phyloP scores from a whole-genome alignment of 2,113 vertebrate genomes.

The Machaerirhynchus nigripectus region DNA sequence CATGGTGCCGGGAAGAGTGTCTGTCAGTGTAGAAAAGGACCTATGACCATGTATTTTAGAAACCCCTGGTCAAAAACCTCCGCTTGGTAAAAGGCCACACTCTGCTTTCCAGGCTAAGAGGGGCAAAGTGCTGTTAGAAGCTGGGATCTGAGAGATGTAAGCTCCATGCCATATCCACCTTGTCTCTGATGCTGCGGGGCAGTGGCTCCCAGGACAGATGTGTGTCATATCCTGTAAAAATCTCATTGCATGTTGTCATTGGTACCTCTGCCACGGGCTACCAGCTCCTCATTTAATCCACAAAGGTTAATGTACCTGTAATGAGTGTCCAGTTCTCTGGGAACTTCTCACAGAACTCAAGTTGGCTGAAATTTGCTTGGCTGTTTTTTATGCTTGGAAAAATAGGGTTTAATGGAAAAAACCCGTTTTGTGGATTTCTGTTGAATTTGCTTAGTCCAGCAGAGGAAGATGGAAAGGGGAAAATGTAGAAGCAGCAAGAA shows the following conservation, averaged over 20 bases:
- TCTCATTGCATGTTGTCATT: background rate
- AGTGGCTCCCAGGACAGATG: background rate
- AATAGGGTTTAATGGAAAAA: background rate
- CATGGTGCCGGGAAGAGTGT: background rate
- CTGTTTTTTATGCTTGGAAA: background rate
- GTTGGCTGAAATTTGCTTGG: background rate
- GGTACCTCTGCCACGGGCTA: background rate
- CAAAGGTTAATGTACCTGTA: background rate
- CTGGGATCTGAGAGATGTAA: background rate
- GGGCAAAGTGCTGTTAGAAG: background rate
- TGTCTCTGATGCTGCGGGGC: background rate
- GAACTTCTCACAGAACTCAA: background rate
- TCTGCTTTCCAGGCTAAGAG: background rate
- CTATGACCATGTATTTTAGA: background rate
- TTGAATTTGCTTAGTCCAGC: background rate
- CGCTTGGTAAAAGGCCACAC: background rate
- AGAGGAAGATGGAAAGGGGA: background rate
- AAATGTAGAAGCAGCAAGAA: background rate
- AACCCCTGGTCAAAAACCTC: background rate
- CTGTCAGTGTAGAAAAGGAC: background rate
- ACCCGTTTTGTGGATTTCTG: background rate
- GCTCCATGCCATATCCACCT: background rate
- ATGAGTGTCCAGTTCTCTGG: background rate
- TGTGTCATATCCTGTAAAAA: background rate
- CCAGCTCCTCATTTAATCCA: background rate